A percentile compares a stretch with the other conserved stretches of the same genome.
phyloP scores from a whole-genome alignment of 2,797 vertebrate genomes.

The Pseudochromis fuscus region DNA sequence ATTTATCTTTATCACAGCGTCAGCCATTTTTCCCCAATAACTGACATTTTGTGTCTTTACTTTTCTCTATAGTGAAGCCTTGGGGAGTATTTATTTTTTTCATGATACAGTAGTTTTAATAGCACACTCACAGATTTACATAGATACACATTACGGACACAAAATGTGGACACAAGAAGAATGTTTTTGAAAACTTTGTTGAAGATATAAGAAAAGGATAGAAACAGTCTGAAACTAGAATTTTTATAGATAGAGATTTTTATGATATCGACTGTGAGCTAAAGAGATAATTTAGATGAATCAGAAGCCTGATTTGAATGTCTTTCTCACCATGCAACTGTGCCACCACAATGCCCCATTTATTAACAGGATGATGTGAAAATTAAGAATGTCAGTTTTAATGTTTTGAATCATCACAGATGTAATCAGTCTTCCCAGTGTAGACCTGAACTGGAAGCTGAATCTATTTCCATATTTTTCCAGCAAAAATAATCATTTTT shows the following conservation, averaged over 20 bases:
- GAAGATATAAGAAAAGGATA: neutral
- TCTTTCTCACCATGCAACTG: too few relatives aligned
- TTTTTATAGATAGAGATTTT: too few relatives aligned
- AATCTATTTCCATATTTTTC: constrained; percentile 54
- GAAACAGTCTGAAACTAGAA: neutral
- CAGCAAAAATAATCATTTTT: constrained; percentile 33
- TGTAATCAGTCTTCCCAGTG: neutral
- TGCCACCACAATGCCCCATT: too few relatives aligned
- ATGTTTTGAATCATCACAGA: neutral
- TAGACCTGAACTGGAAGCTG: constrained; percentile 10
- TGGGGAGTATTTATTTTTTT: too few relatives aligned
- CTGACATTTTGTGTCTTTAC: too few relatives aligned
- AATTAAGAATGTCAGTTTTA: constrained; percentile 7
- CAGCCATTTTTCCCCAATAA: too few relatives aligned
- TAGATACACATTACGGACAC: neutral
- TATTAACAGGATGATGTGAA: neutral
- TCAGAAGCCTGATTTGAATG: too few relatives aligned
- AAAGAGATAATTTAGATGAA: too few relatives aligned
- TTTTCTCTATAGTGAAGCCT: too few relatives aligned
- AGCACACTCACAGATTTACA: neutral
- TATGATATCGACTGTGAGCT: too few relatives aligned
- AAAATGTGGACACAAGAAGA: neutral
- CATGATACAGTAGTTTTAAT: neutral
- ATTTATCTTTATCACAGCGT: neutral
- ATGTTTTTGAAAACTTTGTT: neutral